These are phyloP conservation scores for Stratiolaelaps scimitus DNA, from an alignment of 1,140 invertebrate species.

Conservation along the genomic window DNA sequence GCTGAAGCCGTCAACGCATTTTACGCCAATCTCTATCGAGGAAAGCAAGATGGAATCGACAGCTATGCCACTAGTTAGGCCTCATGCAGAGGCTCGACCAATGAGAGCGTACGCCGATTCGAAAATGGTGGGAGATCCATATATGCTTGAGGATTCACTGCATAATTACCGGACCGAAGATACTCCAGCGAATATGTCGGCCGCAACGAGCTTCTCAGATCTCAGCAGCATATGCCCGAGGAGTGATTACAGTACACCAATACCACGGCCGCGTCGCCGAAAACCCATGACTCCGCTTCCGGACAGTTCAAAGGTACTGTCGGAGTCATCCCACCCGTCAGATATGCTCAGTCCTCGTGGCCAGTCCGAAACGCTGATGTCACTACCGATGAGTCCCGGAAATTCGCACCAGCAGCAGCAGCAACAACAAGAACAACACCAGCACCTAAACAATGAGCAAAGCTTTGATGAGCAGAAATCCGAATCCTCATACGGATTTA, in stretches of 20 bases:
- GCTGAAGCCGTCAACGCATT: neutral
- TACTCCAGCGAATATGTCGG: slow-evolving; percentile 14
- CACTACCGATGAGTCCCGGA: neutral
- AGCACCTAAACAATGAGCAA: neutral
- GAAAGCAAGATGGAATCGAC: slow-evolving; percentile 4
- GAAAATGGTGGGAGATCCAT: slow-evolving; percentile 12
- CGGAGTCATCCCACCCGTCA: too few species aligned
- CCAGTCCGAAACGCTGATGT: neutral
- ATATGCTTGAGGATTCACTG: neutral
- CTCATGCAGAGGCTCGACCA: slow-evolving; percentile 1
- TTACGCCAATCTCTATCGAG: slow-evolving; percentile 9
- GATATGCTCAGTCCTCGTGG: too few species aligned
- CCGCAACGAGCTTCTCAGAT: slow-evolving; percentile 16
- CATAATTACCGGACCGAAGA: slow-evolving; percentile 24
- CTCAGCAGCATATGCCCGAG: slow-evolving; percentile 23
- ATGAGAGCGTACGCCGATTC: slow-evolving; percentile 17
- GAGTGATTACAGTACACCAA: neutral
- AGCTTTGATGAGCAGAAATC: slow-evolving; percentile 19
- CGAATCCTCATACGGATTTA: neutral
- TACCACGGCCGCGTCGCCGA: slow-evolving; percentile 1
- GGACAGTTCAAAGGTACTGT: too few species aligned
- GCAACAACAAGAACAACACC: slow-evolving; percentile 6
- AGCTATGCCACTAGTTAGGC: neutral
- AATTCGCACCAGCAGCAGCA: neutral
- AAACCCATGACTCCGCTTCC: neutral